Base-by-base conservation (phyloP, 2,888 invertebrate genomes). In the Notodonta ziczac region DNA sequence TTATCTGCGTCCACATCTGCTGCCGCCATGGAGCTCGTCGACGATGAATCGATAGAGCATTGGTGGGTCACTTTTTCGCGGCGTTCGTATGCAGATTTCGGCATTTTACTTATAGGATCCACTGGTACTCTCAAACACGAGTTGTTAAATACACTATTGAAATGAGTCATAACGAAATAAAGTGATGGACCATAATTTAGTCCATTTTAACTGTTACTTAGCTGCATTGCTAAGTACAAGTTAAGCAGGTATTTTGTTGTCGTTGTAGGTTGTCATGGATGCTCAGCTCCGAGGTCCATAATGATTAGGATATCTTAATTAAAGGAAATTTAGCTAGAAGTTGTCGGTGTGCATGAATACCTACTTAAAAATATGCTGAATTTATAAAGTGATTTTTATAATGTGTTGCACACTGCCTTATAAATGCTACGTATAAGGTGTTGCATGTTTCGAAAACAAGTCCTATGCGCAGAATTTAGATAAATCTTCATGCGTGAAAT, bases 51-150 rank as follows among this genome's bases (percentile, higher is more conserved):
- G 55, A 88, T 75, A 65, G 90, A 87, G 81, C 87, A 78, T 80
- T 89, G 82, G 80, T 90, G 84, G 68, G 81, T 80, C 68, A 88
- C 77, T 58, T 89, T 87, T 39, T 82, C 86, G 69, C 89, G 93
- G 59, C 96, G 95, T 84, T 96, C 97, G 78, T 96, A 96, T 0
- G 94, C 93, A 10, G 96, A 95, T 70, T 95, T 95, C 13, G 97
- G 97, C 88, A 96, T 96, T 80, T 96, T 95, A 81, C 94, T 96
- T 67, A 94, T 93, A 4, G 97, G 96, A 90, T 97, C 96, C 60
- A 96, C 93, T 14, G 97, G 97, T 67, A 96, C 95, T 89, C 95
- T 96, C 13, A 97, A 81, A 81, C 97, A 97, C 46, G 96, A 95
- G 89, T 97, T 96, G 67, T 94, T 95, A 86, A 96, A 97, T 57